Evolutionary conservation across 2,888 invertebrate genomes (phyloP).

Genomic region (Petrolisthes cinctipes): DNA sequence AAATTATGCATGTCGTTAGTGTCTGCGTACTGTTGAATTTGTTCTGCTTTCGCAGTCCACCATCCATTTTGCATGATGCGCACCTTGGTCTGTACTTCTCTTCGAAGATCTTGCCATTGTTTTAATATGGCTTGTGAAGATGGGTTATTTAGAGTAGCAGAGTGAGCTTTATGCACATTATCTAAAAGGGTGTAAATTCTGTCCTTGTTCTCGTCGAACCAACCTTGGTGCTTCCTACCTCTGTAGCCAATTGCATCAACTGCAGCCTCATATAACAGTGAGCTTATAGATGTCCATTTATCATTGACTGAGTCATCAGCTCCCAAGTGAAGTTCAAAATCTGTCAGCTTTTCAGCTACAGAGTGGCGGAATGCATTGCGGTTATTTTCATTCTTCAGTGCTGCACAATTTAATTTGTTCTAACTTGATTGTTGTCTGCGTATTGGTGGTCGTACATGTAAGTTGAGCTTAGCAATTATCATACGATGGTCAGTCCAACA

Average conservation of each 20-base stretch:
- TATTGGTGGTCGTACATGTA: background rate
- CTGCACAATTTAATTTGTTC: background rate
- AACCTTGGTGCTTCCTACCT: too few relatives aligned
- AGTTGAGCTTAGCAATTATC: background rate
- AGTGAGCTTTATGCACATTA: background rate
- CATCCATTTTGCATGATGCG: background rate
- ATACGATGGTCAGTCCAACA: background rate
- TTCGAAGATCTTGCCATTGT: background rate
- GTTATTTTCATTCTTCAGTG: background rate
- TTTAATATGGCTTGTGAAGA: too few relatives aligned
- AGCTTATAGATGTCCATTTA: too few relatives aligned
- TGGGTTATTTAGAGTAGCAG: background rate
- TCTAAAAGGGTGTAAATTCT: too few relatives aligned
- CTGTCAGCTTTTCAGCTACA: too few relatives aligned
- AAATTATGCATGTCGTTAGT: background rate
- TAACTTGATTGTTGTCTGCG: background rate
- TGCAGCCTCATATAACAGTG: too few relatives aligned
- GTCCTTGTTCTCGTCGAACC: too few relatives aligned
- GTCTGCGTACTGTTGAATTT: slow-evolving; percentile 6
- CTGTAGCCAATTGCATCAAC: background rate
- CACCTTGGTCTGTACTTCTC: background rate
- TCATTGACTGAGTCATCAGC: too few relatives aligned
- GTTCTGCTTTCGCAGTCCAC: background rate
- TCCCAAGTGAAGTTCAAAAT: too few relatives aligned
- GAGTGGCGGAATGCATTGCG: too few relatives aligned